phyloP scores from a whole-genome alignment of 2,797 vertebrate species.

The Podargus strigoides region DNA sequence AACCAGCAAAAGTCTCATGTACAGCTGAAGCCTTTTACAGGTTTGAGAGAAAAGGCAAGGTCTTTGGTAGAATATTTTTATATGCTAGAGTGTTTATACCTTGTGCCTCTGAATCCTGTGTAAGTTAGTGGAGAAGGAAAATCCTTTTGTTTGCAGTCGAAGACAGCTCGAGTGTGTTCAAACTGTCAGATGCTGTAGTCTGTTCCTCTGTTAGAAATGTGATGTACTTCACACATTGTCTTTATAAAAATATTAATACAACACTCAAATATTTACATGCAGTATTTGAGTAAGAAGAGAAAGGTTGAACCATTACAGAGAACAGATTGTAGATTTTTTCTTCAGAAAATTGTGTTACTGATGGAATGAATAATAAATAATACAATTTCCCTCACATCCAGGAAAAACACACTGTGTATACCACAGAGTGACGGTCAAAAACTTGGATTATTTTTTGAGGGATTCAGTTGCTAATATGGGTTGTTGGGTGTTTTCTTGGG shows the following conservation, averaged over 20 bases:
- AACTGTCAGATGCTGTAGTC: not conserved
- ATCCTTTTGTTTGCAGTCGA: conserved; percentile 58
- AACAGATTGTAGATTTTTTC: conserved; percentile 41
- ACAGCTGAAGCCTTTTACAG: not conserved
- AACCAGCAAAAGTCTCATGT: conserved; percentile 43
- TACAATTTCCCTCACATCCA: conserved; percentile 23
- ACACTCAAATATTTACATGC: conserved; percentile 41
- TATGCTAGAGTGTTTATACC: not conserved
- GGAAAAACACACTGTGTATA: not conserved
- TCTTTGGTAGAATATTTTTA: not conserved
- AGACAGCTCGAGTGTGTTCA: conserved; percentile 16
- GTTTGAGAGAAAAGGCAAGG: not conserved
- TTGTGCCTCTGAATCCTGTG: not conserved
- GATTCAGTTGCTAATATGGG: not conserved
- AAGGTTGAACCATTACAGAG: not conserved
- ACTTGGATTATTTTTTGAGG: not conserved
- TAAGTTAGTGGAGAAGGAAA: not conserved
- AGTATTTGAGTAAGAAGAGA: conserved; percentile 9
- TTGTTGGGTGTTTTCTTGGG: not conserved
- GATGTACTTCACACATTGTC: not conserved
- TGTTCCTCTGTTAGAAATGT: not conserved
- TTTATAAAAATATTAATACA: conserved; percentile 23
- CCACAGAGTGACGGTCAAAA: not conserved
- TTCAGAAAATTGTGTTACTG: conserved; percentile 40
- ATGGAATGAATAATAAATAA: conserved; percentile 34